A percentile compares a stretch with the other conserved stretches of the same genome.
These are phyloP conservation scores for Tenebrio molitor DNA, from an alignment of 1,140 invertebrate species.

Conservation along the genomic window DNA sequence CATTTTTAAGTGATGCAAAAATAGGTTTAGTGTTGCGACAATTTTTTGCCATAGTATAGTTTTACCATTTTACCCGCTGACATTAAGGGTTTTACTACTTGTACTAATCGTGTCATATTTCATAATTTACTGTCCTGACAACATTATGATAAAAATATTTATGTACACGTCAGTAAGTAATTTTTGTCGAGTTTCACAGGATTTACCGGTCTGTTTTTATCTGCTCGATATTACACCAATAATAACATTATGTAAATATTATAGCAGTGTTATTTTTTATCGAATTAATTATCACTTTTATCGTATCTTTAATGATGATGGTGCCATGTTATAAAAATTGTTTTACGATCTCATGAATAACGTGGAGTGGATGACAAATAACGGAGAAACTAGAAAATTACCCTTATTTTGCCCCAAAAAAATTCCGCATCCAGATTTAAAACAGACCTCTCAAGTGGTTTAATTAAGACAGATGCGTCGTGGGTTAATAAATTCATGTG, in stretches of 20 bases:
- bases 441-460: conserved; percentile 24
- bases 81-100: background rate
- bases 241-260: conserved; percentile 8
- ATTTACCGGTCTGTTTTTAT: conserved; percentile 8
- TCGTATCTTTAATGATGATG: conserved; percentile 14
- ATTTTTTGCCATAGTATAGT: too few species aligned
- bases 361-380: conserved; percentile 6
- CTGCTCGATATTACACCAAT: background rate
- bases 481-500: conserved; percentile 38
- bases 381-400: background rate
- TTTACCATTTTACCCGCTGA: background rate
- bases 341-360: conserved; percentile 9
- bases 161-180: background rate
- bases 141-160: conserved; percentile 7
- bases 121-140: too few species aligned
- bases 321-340: conserved; percentile 8
- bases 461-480: conserved; percentile 38
- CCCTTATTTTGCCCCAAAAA: background rate
- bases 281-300: conserved; percentile 33
- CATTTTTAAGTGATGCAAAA: too few species aligned
- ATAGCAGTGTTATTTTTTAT: conserved; percentile 18
- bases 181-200: background rate
- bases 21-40: too few species aligned
- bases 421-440: conserved; percentile 19
- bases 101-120: too few species aligned